Conservation (phyloP, 2,888 invertebrate species). For the Lasioglossum oenotherae region DNA sequence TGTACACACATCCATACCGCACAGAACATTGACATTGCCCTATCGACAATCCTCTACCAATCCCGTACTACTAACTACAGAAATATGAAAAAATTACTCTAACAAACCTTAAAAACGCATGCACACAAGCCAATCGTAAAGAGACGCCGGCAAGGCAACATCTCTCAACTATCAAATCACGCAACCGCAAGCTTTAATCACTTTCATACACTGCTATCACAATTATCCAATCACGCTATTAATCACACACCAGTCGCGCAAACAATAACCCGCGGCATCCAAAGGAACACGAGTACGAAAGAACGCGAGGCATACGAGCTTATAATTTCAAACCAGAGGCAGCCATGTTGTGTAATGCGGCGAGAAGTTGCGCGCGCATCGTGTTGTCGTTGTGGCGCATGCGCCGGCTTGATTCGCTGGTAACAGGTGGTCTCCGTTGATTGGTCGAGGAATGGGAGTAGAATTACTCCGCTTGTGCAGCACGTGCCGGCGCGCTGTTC, state of each 20-base stretch:
- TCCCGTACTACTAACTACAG: neutral
- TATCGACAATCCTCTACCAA: neutral
- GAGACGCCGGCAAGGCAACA: neutral
- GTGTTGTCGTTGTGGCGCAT: neutral
- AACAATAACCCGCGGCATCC: too few relatives aligned
- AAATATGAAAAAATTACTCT: neutral
- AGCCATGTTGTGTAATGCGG: neutral
- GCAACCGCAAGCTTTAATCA: neutral
- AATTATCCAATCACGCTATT: neutral
- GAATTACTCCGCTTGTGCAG: slow-evolving; percentile 48
- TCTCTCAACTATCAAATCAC: too few relatives aligned
- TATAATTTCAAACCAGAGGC: slow-evolving; percentile 12
- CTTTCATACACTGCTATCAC: neutral
- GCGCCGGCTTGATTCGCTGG: slow-evolving; percentile 74
- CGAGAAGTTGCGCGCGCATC: slow-evolving; percentile 54
- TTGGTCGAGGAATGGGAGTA: slow-evolving; percentile 75
- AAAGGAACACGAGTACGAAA: neutral
- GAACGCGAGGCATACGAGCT: too few relatives aligned
- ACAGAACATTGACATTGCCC: neutral
- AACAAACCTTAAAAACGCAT: neutral
- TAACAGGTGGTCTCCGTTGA: slow-evolving; percentile 84
- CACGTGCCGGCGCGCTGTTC: slow-evolving; percentile 61
- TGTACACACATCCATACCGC: neutral
- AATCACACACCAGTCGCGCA: too few relatives aligned
- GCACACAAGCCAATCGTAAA: neutral